Base-by-base conservation (phyloP, 2,888 invertebrate genomes). In the Eugnorisma glareosa region DNA sequence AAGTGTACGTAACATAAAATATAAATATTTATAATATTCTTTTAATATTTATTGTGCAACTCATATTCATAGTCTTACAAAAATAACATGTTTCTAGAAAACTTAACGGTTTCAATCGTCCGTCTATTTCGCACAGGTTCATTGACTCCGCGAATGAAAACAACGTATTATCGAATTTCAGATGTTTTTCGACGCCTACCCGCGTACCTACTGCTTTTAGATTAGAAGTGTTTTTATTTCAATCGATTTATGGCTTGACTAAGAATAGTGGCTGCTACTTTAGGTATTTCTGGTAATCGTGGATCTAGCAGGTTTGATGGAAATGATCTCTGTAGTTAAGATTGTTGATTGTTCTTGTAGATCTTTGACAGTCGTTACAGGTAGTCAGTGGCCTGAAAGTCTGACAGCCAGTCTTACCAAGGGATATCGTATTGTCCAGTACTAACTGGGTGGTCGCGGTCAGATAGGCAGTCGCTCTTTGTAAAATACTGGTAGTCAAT, bases 61-160 rank as follows among this genome's bases (percentile, higher is more conserved):
- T 54, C 15, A 8, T 10, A 72, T 28, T 66, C 48, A 57, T n/a
- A 66, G 37, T 67, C 37, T 28, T 18, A 48, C n/a, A 35, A 69
- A 79, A 61, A 72, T 66, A 75, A 59, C 57, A 13, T 59, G 64
- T n/a, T 66, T 69, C 45, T 72, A 64, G 45, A 64, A 54, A 71
- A 63, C 7, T 6, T 70, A 79, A 83, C 83, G 75, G 83, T 59
- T 18, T 8, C 24, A 51, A 72, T 70, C 59, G 43, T n/a, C 43
- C 45, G 66, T 43, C 57, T 54, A 0, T 67, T 54, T 40, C 28
- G 51, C 71, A n/a, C 15, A 28, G 72, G 82, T 82, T 82, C 82
- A 73, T 69, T 83, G 82, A 82, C 82, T 63, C 43, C 61, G 35
- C 35, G 40, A 72, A 79, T 61, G 71, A 82, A 83, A 79, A 83